A percentile compares a stretch with the other conserved stretches of the same genome.
These are phyloP conservation scores for Egretta garzetta DNA, from an alignment of 2,113 vertebrate species.

Conservation along the genomic window DNA sequence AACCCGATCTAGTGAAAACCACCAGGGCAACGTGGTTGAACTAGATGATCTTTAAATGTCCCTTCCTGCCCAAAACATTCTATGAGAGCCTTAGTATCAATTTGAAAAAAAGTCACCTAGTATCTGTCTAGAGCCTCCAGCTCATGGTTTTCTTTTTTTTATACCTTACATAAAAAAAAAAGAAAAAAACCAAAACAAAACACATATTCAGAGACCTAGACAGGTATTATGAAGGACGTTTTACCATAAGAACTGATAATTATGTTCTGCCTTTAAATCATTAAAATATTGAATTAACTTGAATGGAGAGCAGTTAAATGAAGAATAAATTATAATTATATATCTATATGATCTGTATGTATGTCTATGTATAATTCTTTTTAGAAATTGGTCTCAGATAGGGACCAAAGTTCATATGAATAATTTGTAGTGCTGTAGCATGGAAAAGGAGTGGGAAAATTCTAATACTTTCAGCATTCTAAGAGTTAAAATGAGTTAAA, in stretches of 20 bases:
- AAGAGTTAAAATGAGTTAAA: constrained; percentile 17
- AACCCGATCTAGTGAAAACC: neutral
- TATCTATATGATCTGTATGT: fast-evolving
- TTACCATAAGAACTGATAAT: neutral
- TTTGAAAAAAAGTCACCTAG: neutral
- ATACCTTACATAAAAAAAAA: neutral
- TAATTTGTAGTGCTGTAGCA: neutral
- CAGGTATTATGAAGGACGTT: neutral
- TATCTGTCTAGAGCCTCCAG: neutral
- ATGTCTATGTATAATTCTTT: neutral
- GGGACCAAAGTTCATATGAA: neutral
- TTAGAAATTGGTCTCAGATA: neutral
- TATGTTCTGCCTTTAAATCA: neutral
- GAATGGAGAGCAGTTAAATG: neutral
- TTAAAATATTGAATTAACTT: neutral
- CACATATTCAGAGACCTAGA: neutral
- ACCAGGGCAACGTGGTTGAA: fast-evolving
- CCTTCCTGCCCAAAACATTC: neutral
- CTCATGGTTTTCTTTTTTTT: neutral
- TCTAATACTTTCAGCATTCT: neutral
- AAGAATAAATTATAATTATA: neutral
- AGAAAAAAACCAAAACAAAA: neutral
- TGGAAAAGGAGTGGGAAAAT: neutral
- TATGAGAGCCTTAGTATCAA: neutral
- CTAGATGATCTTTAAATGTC: neutral